Percentiles rank a stretch among this genome's conserved stretches.
These are phyloP conservation scores for Apocrypta bakeri DNA, from an alignment of 1,140 invertebrate species.

Conservation along the genomic window DNA sequence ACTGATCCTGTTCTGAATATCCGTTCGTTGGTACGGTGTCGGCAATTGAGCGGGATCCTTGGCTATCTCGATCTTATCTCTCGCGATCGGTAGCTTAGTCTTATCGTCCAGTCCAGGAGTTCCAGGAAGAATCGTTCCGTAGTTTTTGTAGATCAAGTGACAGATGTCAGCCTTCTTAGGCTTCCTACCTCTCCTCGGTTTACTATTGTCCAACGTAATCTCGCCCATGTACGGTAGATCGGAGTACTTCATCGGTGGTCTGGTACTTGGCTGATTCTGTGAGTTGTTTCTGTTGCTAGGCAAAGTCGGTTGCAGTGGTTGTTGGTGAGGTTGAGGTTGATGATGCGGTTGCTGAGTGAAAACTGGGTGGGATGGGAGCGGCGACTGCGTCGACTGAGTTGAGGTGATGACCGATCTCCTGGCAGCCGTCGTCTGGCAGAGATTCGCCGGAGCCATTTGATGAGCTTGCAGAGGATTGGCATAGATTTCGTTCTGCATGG, in stretches of 20 bases:
- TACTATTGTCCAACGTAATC: slow-evolving; percentile 89
- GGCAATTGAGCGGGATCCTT: slow-evolving; percentile 52
- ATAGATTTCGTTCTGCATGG: slow-evolving; percentile 77
- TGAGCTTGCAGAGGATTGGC: slow-evolving; percentile 40
- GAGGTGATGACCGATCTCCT: slow-evolving; percentile 67
- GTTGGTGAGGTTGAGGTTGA: slow-evolving; percentile 52
- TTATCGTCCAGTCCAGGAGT: slow-evolving; percentile 77
- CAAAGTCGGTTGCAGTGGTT: neutral
- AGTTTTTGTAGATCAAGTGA: slow-evolving; percentile 93
- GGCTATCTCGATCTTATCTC: slow-evolving; percentile 51
- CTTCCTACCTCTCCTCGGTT: slow-evolving; percentile 87
- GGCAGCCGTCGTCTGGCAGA: slow-evolving; percentile 41
- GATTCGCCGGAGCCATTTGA: slow-evolving; percentile 46
- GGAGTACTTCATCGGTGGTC: slow-evolving; percentile 81
- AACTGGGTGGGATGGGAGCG: slow-evolving; percentile 44
- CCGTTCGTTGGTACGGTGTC: slow-evolving; percentile 73
- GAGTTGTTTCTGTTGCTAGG: neutral
- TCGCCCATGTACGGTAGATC: slow-evolving; percentile 93
- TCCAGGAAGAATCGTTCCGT: slow-evolving; percentile 87
- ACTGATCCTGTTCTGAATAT: slow-evolving; percentile 82
- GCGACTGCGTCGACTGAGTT: slow-evolving; percentile 57
- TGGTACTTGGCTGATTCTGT: slow-evolving; percentile 59
- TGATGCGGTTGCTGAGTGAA: slow-evolving; percentile 48
- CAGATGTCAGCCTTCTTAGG: slow-evolving; percentile 93
- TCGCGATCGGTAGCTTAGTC: slow-evolving; percentile 55